Percentiles rank a stretch among this genome's conserved stretches.
Evolutionary conservation across 2,797 vertebrate genomes (phyloP).

Genomic region (Oryzias dopingdopingensis): DNA sequence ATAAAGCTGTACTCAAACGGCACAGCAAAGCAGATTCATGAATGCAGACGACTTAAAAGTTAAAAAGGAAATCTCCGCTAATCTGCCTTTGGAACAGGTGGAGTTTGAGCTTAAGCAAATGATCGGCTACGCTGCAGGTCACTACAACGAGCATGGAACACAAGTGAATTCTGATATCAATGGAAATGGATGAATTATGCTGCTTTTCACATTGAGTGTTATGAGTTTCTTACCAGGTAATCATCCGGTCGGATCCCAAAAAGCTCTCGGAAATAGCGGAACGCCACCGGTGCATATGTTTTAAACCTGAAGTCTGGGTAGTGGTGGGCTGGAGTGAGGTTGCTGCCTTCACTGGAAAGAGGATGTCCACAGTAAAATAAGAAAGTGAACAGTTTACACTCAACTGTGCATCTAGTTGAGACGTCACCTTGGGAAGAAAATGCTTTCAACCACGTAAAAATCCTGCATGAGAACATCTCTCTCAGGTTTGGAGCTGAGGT

Average conservation of each 20-base stretch:
- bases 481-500: constrained; percentile 97
- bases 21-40: constrained; percentile 16
- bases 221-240: constrained; percentile 84
- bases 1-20: background rate
- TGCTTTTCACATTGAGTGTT: too few species aligned
- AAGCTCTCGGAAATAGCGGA: constrained; percentile 96
- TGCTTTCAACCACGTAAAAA: constrained; percentile 97
- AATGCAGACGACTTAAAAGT: constrained; percentile 26
- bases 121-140: constrained; percentile 14
- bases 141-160: background rate
- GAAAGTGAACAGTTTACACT: constrained; percentile 13
- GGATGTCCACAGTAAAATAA: constrained; percentile 5
- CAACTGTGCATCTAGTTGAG: background rate
- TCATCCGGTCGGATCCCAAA: constrained; percentile 97
- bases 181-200: too few species aligned
- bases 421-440: constrained; percentile 93
- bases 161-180: background rate
- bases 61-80: constrained; percentile 60
- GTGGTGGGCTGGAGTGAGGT: constrained; percentile 95
- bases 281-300: constrained; percentile 94
- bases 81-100: constrained; percentile 60
- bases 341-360: constrained; percentile 88
- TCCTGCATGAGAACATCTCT: constrained; percentile 98
- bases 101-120: constrained; percentile 39
- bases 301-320: constrained; percentile 97